Evolutionary conservation across 2,797 vertebrate genomes (phyloP).

Genomic region (Tauraco hartlaubi): DNA sequence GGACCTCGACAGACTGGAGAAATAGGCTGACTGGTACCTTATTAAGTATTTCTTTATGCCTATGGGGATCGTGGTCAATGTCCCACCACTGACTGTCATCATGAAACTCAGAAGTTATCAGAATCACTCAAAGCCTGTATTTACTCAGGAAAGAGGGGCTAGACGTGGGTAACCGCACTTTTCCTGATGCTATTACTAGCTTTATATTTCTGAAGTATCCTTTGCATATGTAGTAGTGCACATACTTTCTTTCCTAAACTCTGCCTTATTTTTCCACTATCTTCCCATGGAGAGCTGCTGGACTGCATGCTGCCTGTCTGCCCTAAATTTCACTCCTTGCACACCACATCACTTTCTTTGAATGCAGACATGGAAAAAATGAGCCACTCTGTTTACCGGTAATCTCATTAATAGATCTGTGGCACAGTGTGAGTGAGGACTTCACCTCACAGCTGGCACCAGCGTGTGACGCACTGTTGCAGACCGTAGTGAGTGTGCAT

Average conservation of each 20-base stretch:
- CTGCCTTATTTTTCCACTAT: neutral
- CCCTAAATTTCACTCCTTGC: neutral
- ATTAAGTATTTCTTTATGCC: neutral
- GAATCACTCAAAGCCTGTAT: neutral
- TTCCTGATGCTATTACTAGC: neutral
- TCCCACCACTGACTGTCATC: neutral
- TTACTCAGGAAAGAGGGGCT: neutral
- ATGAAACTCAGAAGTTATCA: neutral
- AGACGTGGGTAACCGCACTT: neutral
- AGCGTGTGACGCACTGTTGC: neutral
- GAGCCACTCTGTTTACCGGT: neutral
- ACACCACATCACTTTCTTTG: neutral
- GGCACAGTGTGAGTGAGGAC: neutral
- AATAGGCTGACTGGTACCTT: too few species aligned
- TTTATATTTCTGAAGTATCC: neutral
- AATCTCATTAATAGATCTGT: constrained; percentile 10
- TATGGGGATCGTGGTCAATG: neutral
- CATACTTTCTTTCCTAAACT: neutral
- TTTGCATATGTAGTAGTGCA: neutral
- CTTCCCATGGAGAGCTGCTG: neutral
- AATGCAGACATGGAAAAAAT: constrained; percentile 12
- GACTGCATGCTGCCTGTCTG: neutral
- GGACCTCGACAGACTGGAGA: too few species aligned
- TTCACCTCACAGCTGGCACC: neutral
- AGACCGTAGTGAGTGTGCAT: neutral